Evolutionary conservation across 2,113 vertebrate genomes (phyloP).

Genomic region (Paramormyrops kingsleyae): DNA sequence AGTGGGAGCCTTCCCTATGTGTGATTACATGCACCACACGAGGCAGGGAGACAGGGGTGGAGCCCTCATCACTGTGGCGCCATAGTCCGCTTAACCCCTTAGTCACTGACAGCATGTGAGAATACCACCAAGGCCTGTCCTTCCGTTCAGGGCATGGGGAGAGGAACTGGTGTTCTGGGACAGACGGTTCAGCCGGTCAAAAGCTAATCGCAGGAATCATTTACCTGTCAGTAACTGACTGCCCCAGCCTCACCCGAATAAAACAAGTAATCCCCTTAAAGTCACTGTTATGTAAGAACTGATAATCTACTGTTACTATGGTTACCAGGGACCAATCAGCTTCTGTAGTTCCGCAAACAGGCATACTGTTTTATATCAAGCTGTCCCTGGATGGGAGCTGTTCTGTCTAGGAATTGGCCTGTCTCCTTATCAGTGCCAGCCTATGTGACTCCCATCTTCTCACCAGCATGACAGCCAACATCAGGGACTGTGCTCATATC

Average conservation of each 20-base stretch:
- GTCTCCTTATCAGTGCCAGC: background rate
- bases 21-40: background rate
- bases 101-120: background rate
- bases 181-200: background rate
- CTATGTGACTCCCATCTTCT: constrained; percentile 3
- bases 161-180: background rate
- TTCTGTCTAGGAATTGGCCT: background rate
- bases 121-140: background rate
- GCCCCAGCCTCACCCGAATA: background rate
- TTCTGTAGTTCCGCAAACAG: constrained; percentile 35
- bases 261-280: constrained; percentile 39
- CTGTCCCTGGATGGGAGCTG: background rate
- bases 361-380: constrained; percentile 33
- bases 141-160: background rate
- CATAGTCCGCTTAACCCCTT: background rate
- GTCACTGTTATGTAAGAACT: constrained; percentile 52
- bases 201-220: background rate
- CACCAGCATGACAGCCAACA: constrained; percentile 5
- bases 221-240: background rate
- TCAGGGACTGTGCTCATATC: background rate
- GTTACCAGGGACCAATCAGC: constrained; percentile 47
- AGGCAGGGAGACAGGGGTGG: background rate
- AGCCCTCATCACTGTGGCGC: background rate
- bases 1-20: background rate
- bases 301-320: constrained; percentile 58